A percentile compares a stretch with the other conserved stretches of the same genome.
These are phyloP conservation scores for Coreoperca whiteheadi DNA, from an alignment of 2,113 vertebrate genomes.

Conservation along the genomic window DNA sequence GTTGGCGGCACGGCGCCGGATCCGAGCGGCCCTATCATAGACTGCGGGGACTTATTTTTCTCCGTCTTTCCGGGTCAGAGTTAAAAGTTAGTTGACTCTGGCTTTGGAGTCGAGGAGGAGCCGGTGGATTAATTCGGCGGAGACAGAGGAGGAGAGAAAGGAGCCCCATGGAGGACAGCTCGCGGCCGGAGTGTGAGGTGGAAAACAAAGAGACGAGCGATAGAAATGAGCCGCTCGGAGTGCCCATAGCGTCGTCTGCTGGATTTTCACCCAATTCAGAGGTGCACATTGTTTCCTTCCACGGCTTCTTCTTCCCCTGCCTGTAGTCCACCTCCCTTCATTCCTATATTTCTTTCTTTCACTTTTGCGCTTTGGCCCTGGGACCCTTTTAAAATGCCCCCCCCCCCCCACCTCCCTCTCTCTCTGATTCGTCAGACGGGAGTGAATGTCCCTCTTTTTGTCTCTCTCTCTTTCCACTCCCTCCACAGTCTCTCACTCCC, in stretches of 20 bases:
- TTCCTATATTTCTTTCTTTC: slow-evolving; percentile 89
- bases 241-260: slow-evolving; percentile 75
- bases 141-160: slow-evolving; percentile 47
- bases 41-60: slow-evolving; percentile 54
- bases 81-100: slow-evolving; percentile 58
- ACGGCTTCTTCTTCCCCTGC: slow-evolving; percentile 82
- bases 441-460: slow-evolving; percentile 93
- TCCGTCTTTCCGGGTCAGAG: slow-evolving; percentile 48
- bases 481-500: slow-evolving; percentile 83
- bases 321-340: slow-evolving; percentile 78
- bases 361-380: slow-evolving; percentile 92
- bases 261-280: slow-evolving; percentile 84
- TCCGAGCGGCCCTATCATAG: slow-evolving; percentile 56
- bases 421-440: slow-evolving; percentile 96
- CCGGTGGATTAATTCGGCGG: slow-evolving; percentile 68
- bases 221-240: slow-evolving; percentile 78
- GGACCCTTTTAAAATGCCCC: slow-evolving; percentile 95
- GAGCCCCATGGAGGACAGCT: slow-evolving; percentile 76
- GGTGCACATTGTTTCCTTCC: slow-evolving; percentile 84
- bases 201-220: slow-evolving; percentile 80
- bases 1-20: slow-evolving; percentile 51
- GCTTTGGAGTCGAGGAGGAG: slow-evolving; percentile 53
- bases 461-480: slow-evolving; percentile 86
- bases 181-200: slow-evolving; percentile 77
- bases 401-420: slow-evolving; percentile 79